phyloP scores from a whole-genome alignment of 1,140 invertebrate genomes.

The Drosophila littoralis region DNA sequence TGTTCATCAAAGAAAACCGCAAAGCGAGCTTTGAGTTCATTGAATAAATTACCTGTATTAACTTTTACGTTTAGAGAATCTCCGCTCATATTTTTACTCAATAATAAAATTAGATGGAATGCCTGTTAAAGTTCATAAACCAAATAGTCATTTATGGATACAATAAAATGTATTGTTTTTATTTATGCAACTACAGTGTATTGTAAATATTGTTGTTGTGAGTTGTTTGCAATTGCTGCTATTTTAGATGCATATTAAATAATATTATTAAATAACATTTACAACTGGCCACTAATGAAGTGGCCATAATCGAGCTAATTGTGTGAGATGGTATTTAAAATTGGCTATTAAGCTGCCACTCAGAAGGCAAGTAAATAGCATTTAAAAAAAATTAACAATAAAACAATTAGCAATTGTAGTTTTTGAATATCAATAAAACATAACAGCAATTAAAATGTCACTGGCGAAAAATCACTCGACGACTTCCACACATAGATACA shows the following conservation, averaged over 20 bases:
- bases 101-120: background rate
- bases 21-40: no score
- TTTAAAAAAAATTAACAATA: constrained; percentile 67
- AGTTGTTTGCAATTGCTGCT: background rate
- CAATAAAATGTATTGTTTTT: background rate
- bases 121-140: no score
- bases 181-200: no score
- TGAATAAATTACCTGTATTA: no score
- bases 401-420: constrained; percentile 80
- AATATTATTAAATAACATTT: constrained; percentile 1
- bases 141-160: no score
- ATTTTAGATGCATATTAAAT: background rate
- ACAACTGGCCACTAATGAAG: constrained; percentile 46
- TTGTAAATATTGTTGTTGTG: no score
- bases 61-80: no score
- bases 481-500: constrained; percentile 12
- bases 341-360: constrained; percentile 80
- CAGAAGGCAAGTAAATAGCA: constrained; percentile 67
- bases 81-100: no score
- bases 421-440: constrained; percentile 82
- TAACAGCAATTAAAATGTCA: constrained; percentile 82
- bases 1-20: no score
- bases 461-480: constrained; percentile 70
- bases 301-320: constrained; percentile 75
- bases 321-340: constrained; percentile 70